phyloP scores from a whole-genome alignment of 1,140 invertebrate species.

The Phymorhynchus buccinoides region DNA sequence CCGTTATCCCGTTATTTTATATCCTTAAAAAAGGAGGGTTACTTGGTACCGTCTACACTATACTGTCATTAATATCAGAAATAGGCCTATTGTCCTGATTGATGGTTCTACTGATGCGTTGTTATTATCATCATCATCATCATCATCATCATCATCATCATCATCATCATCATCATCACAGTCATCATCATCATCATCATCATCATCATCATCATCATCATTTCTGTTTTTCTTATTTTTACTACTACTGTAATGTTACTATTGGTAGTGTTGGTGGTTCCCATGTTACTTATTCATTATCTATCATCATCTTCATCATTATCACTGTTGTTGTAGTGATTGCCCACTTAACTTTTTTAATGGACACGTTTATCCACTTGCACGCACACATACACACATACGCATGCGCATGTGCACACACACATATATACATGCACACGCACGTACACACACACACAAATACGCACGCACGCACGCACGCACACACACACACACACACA shows the following conservation, averaged over 20 bases:
- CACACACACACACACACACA: constrained; percentile 10
- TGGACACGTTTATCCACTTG: no score
- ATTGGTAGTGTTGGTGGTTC: not conserved
- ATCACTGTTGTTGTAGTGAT: not conserved
- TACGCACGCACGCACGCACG: not conserved
- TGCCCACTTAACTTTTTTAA: no score
- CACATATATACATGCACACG: not conserved
- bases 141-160: not conserved
- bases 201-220: not conserved
- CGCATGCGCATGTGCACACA: not conserved
- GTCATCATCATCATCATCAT: not conserved
- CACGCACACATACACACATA: no score
- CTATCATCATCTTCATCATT: not conserved
- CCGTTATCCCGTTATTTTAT: no score
- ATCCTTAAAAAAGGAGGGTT: constrained; percentile 67
- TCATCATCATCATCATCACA: not conserved
- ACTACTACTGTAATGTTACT: not conserved
- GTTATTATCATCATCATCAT: constrained; percentile 49
- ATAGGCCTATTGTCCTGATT: no score
- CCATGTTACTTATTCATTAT: not conserved
- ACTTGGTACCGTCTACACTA: constrained; percentile 60
- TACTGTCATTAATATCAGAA: no score
- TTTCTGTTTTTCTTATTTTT: not conserved
- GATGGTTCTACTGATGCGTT: no score
- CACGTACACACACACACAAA: not conserved